Conservation (phyloP, 2,797 vertebrate genomes). For the Eleutherodactylus coqui region DNA sequence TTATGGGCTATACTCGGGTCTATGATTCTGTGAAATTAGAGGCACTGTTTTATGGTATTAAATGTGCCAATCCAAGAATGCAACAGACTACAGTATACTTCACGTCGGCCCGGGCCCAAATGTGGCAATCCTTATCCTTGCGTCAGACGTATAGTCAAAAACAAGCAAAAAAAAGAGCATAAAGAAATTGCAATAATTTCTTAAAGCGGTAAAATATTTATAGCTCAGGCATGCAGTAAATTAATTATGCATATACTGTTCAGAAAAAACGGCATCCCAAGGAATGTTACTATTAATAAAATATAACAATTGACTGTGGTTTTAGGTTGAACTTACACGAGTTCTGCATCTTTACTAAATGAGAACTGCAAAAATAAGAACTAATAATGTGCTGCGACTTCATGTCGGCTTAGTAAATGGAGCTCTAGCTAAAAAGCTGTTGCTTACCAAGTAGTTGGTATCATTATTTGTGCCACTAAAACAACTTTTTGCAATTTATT, state of each 20-base stretch:
- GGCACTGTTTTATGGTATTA: slow-evolving; percentile 33
- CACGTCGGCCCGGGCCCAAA: background rate
- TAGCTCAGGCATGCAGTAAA: slow-evolving; percentile 47
- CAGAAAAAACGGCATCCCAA: slow-evolving; percentile 56
- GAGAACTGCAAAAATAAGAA: slow-evolving; percentile 27
- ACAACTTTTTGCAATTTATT: no score
- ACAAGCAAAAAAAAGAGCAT: slow-evolving; percentile 22
- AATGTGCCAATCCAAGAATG: slow-evolving; percentile 1
- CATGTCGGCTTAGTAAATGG: no score
- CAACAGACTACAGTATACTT: background rate
- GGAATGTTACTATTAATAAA: slow-evolving; percentile 63
- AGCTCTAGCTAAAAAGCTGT: no score
- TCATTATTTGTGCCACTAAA: no score
- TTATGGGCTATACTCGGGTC: slow-evolving; percentile 28
- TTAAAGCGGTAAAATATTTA: slow-evolving; percentile 58
- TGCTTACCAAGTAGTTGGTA: no score
- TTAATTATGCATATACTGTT: slow-evolving; percentile 63
- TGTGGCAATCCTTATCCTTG: slow-evolving; percentile 13
- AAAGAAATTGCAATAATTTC: slow-evolving; percentile 54
- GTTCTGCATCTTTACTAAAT: slow-evolving; percentile 53
- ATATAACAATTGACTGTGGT: slow-evolving; percentile 60
- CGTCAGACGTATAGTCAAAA: slow-evolving; percentile 11
- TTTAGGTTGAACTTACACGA: slow-evolving; percentile 52
- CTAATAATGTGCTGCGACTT: slow-evolving; percentile 29
- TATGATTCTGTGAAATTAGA: slow-evolving; percentile 51